phyloP scores from a whole-genome alignment of 2,888 invertebrate species.

The Apocheima hispidaria region DNA sequence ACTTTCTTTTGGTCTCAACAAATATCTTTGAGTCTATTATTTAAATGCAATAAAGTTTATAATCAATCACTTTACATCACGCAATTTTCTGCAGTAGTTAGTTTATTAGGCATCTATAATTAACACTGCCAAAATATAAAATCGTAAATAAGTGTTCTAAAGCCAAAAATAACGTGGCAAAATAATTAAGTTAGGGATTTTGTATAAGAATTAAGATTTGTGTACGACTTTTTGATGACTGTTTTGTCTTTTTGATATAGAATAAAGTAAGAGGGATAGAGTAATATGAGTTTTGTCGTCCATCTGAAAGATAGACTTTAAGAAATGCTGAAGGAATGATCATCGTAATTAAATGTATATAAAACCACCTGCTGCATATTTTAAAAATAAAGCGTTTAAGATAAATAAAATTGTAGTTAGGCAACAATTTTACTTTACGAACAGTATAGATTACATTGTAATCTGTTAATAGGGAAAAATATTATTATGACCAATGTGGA shows the following conservation, averaged over 20 bases:
- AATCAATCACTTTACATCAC: background rate
- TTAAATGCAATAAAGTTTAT: background rate
- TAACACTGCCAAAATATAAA: slow-evolving; percentile 82
- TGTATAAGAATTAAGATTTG: slow-evolving; percentile 67
- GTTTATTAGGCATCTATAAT: slow-evolving; percentile 62
- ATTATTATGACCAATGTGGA: slow-evolving; percentile 80
- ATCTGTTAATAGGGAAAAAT: slow-evolving; percentile 70
- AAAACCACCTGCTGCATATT: slow-evolving; percentile 35
- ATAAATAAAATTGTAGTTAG: slow-evolving; percentile 62
- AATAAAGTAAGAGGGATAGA: slow-evolving; percentile 49
- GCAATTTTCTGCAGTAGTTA: slow-evolving; percentile 41
- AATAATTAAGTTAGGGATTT: slow-evolving; percentile 60
- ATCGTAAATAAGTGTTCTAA: slow-evolving; percentile 60
- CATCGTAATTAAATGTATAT: slow-evolving; percentile 35
- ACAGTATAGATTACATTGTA: slow-evolving; percentile 69
- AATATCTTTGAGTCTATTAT: background rate
- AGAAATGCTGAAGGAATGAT: slow-evolving; percentile 51
- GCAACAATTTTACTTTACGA: slow-evolving; percentile 57
- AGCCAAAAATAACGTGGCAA: slow-evolving; percentile 64
- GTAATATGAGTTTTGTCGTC: slow-evolving; percentile 64
- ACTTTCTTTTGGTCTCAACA: background rate
- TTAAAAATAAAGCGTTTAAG: slow-evolving; percentile 33
- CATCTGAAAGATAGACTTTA: slow-evolving; percentile 59
- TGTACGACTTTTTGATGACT: slow-evolving; percentile 82
- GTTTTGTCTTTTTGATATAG: slow-evolving; percentile 73